Evolutionary conservation across 2,113 vertebrate species (phyloP).

Genomic region (Rallus limicola): DNA sequence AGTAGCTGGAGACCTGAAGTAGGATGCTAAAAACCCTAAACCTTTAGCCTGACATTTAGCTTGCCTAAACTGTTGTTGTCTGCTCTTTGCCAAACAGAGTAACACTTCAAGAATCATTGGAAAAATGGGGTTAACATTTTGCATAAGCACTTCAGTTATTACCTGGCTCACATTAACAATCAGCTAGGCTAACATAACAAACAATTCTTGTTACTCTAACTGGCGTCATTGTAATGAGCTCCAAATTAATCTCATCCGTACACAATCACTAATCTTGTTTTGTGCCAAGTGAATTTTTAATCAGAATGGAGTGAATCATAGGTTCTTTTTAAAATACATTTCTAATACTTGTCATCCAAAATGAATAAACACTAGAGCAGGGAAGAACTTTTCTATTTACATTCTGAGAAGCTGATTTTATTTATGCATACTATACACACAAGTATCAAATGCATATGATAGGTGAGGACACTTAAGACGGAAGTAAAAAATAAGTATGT

Average conservation of each 20-base stretch:
- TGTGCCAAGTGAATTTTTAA: constrained; percentile 62
- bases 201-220: constrained; percentile 66
- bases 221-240: constrained; percentile 63
- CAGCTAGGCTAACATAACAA: constrained; percentile 60
- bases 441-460: neutral
- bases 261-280: constrained; percentile 57
- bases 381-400: constrained; percentile 52
- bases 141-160: constrained; percentile 33
- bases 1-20: neutral
- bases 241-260: constrained; percentile 69
- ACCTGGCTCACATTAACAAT: constrained; percentile 55
- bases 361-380: constrained; percentile 41
- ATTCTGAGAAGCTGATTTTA: constrained; percentile 23
- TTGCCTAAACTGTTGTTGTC: neutral
- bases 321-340: constrained; percentile 67
- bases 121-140: constrained; percentile 48
- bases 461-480: neutral
- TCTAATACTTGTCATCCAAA: constrained; percentile 55
- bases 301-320: constrained; percentile 51
- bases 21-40: neutral
- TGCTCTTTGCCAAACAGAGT: neutral
- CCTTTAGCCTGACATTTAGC: neutral
- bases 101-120: neutral
- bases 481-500: neutral
- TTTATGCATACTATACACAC: neutral